Percentiles rank a stretch among this genome's conserved stretches.
Evolutionary conservation across 2,888 invertebrate species (phyloP).

Genomic region (Flabesymbios commensalis): DNA sequence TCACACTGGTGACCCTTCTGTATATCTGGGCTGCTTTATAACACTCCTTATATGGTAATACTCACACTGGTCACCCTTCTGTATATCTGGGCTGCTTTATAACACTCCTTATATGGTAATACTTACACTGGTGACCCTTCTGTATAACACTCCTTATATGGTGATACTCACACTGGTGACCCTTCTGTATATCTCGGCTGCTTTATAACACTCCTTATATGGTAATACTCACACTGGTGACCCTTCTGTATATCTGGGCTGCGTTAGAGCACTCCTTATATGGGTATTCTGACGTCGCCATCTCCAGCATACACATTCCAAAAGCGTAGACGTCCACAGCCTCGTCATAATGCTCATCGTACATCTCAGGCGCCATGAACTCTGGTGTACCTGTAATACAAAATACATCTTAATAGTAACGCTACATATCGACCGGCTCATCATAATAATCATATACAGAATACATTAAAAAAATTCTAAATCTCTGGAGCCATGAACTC

Average conservation of each 20-base stretch:
- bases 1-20: no score
- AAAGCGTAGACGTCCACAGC: slow-evolving; percentile 99
- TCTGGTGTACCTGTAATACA: slow-evolving; percentile 77
- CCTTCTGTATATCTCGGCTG: slow-evolving; percentile 98
- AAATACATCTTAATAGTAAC: slow-evolving; percentile 8
- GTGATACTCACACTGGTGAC: slow-evolving; percentile 87
- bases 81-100: no score
- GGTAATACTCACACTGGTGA: slow-evolving; percentile 78
- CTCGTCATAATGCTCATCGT: slow-evolving; percentile 99
- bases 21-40: no score
- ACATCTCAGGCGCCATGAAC: slow-evolving; percentile 99
- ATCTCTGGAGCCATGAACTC: no score
- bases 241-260: slow-evolving; percentile 98
- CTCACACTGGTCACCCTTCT: no score
- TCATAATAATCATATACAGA: no score
- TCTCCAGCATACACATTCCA: slow-evolving; percentile 99
- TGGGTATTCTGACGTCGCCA: slow-evolving; percentile 99
- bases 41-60: no score
- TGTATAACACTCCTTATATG: no score
- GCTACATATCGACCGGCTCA: no score
- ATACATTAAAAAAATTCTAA: no score
- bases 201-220: slow-evolving; percentile 86
- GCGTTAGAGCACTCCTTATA: slow-evolving; percentile 98
- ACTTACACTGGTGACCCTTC: no score
- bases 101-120: no score